Percentiles rank a stretch among this genome's conserved stretches.
Conservation (phyloP, 2,113 vertebrate species). For the Ranitomeya imitator region DNA sequence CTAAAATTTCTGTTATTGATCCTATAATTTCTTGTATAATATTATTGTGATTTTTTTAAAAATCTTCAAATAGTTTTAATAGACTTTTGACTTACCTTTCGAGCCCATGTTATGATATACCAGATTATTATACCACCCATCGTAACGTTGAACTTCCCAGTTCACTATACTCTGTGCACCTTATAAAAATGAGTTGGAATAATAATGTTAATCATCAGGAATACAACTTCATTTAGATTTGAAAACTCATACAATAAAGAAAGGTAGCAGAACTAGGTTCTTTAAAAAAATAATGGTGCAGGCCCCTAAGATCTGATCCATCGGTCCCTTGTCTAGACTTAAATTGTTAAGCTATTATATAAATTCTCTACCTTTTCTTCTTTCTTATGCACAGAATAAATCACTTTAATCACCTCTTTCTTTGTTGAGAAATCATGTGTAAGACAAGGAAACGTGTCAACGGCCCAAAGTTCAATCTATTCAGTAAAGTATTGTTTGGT, state of each 20-base stretch:
- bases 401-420: too few species aligned
- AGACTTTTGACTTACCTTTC: constrained; percentile 71
- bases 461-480: background rate
- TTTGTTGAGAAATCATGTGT: background rate
- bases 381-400: too few species aligned
- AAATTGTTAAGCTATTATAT: too few species aligned
- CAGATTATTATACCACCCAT: constrained; percentile 97
- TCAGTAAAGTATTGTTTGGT: background rate
- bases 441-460: background rate
- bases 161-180: constrained; percentile 66
- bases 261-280: too few species aligned
- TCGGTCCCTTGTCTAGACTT: too few species aligned
- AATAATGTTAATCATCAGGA: background rate
- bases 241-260: background rate
- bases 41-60: background rate
- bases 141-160: constrained; percentile 92
- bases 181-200: constrained; percentile 61
- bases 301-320: too few species aligned
- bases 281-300: too few species aligned
- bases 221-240: background rate
- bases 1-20: too few species aligned
- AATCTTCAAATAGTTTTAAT: background rate
- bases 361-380: too few species aligned
- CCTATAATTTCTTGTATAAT: too few species aligned
- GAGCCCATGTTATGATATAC: constrained; percentile 77